Percentiles rank a stretch among this genome's conserved stretches.
These are phyloP conservation scores for Eriosoma lanigerum DNA, from an alignment of 1,140 invertebrate species.

Conservation along the genomic window DNA sequence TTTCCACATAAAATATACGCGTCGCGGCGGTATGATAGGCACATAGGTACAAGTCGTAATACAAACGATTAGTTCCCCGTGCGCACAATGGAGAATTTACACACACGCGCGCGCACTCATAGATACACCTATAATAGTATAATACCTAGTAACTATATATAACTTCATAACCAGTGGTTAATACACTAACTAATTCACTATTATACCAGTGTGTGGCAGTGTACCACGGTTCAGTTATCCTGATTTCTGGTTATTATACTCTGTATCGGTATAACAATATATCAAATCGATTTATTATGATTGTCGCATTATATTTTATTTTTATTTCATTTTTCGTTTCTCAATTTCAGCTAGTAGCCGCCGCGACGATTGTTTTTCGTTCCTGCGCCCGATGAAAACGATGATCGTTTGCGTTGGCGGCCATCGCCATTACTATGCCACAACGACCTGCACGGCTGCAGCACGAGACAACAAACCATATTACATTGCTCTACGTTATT, in stretches of 20 bases:
- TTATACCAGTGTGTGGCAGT: neutral
- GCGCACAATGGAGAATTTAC: neutral
- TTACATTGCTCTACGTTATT: too few species aligned
- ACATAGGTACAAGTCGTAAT: too few species aligned
- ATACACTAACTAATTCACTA: too few species aligned
- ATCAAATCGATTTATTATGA: neutral
- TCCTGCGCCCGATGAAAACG: too few species aligned
- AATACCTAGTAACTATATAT: too few species aligned
- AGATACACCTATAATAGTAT: neutral
- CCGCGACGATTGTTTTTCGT: neutral
- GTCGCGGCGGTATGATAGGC: neutral
- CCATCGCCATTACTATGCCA: too few species aligned
- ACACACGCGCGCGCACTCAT: neutral
- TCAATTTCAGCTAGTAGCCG: too few species aligned
- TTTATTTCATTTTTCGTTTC: neutral
- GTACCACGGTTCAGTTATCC: slow-evolving; percentile 33
- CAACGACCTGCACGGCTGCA: too few species aligned
- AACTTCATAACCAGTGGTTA: too few species aligned
- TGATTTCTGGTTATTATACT: neutral
- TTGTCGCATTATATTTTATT: neutral
- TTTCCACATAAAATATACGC: too few species aligned
- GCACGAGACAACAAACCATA: too few species aligned
- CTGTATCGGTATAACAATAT: neutral
- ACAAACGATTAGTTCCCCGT: slow-evolving; percentile 46
- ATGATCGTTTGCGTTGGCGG: too few species aligned